Evolutionary conservation across 2,113 vertebrate genomes (phyloP).

Genomic region (Microtus pennsylvanicus): DNA sequence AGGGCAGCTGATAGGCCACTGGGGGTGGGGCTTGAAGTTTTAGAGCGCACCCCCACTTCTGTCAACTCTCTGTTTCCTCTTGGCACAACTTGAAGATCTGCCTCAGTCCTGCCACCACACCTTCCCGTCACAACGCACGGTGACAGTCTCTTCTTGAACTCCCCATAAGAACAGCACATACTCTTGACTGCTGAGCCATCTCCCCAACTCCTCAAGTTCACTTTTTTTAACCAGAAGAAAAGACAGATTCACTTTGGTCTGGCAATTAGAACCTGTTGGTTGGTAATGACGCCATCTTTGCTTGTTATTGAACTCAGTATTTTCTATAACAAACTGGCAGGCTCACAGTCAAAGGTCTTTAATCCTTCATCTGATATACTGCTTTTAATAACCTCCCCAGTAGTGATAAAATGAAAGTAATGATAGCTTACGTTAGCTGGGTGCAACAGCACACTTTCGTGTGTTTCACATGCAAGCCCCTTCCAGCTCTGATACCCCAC

Average conservation of each 20-base stretch:
- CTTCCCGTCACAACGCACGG: too few relatives aligned
- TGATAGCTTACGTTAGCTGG: neutral
- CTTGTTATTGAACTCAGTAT: neutral
- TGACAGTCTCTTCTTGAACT: neutral
- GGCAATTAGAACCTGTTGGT: neutral
- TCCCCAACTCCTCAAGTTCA: neutral
- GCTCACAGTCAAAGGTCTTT: slow-evolving; percentile 5
- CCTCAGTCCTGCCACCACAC: neutral
- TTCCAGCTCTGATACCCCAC: neutral
- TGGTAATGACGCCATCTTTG: neutral
- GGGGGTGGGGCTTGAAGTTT: neutral
- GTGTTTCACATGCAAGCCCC: neutral
- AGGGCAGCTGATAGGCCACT: neutral
- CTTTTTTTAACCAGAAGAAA: neutral
- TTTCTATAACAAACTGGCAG: slow-evolving; percentile 6
- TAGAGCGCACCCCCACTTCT: neutral
- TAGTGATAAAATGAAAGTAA: neutral
- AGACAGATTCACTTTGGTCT: neutral
- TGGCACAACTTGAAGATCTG: neutral
- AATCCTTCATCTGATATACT: neutral
- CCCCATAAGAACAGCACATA: neutral
- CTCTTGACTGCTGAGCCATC: neutral
- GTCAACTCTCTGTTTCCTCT: neutral
- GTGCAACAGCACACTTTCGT: too few relatives aligned
- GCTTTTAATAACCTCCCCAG: neutral